These are phyloP conservation scores for Eidolon dupreanum DNA, from an alignment of 2,797 vertebrate species.

Conservation along the genomic window DNA sequence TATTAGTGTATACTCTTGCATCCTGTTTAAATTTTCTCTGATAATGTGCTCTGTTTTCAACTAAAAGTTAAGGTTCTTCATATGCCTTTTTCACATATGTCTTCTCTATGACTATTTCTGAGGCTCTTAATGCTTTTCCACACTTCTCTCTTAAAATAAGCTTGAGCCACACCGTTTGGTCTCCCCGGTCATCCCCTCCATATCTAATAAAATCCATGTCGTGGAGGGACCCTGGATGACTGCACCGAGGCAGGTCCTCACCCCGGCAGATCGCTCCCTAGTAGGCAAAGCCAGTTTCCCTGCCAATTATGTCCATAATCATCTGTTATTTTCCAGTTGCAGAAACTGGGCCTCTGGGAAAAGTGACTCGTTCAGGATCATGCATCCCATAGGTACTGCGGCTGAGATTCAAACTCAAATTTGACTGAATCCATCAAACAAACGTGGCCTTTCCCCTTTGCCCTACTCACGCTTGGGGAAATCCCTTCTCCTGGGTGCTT, in stretches of 20 bases:
- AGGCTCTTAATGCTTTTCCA: neutral
- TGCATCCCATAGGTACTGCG: neutral
- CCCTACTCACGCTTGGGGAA: no score
- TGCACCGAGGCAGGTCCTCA: fast-evolving
- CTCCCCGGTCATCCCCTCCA: neutral
- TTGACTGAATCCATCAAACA: neutral
- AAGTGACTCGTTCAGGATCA: neutral
- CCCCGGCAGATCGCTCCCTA: neutral
- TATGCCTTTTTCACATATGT: neutral
- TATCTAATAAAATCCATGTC: neutral
- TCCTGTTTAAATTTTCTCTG: neutral
- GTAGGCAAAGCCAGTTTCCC: neutral
- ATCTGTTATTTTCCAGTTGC: neutral
- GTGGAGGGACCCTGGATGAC: neutral
- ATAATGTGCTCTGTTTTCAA: neutral
- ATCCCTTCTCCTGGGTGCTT: neutral
- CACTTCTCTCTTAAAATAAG: neutral
- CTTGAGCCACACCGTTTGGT: neutral
- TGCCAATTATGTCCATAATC: neutral
- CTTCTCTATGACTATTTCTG: neutral
- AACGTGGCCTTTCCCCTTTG: neutral
- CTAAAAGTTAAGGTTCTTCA: neutral
- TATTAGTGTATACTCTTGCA: neutral
- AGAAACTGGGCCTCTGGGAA: neutral
- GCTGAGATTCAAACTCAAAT: neutral